These are phyloP conservation scores for Hylaeus anthracinus DNA, from an alignment of 1,140 invertebrate species.

Conservation along the genomic window DNA sequence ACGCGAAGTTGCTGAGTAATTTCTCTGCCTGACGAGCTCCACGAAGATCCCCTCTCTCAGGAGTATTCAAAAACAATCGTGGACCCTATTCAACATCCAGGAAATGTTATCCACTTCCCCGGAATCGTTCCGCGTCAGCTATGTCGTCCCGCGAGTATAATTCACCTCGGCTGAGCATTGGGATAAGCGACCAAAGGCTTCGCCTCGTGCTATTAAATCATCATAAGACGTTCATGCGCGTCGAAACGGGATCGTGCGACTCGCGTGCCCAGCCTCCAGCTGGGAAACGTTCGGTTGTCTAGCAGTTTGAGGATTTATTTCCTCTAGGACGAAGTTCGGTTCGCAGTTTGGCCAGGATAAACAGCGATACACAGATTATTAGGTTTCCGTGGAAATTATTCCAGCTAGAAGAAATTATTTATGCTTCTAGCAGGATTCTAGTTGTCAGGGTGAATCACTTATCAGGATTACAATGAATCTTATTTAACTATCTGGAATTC, in stretches of 20 bases:
- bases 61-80: conserved; percentile 6
- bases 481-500: too few species aligned
- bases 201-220: conserved; percentile 54
- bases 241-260: conserved; percentile 37
- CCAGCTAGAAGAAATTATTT: too few species aligned
- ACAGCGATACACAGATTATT: too few species aligned
- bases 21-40: background rate
- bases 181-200: conserved; percentile 18
- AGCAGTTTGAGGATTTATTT: conserved; percentile 45
- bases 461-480: too few species aligned
- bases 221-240: conserved; percentile 53
- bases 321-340: conserved; percentile 39
- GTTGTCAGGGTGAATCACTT: too few species aligned
- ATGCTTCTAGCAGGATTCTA: too few species aligned
- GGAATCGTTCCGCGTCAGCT: background rate
- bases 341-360: background rate
- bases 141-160: conserved; percentile 33
- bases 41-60: background rate
- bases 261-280: conserved; percentile 8
- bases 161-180: conserved; percentile 36
- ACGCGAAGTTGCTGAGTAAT: background rate
- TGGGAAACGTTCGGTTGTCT: conserved; percentile 37
- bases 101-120: background rate
- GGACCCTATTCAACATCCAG: background rate
- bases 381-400: too few species aligned